Evolutionary conservation across 2,888 invertebrate species (phyloP).

Genomic region (Ormyrus nitidulus): DNA sequence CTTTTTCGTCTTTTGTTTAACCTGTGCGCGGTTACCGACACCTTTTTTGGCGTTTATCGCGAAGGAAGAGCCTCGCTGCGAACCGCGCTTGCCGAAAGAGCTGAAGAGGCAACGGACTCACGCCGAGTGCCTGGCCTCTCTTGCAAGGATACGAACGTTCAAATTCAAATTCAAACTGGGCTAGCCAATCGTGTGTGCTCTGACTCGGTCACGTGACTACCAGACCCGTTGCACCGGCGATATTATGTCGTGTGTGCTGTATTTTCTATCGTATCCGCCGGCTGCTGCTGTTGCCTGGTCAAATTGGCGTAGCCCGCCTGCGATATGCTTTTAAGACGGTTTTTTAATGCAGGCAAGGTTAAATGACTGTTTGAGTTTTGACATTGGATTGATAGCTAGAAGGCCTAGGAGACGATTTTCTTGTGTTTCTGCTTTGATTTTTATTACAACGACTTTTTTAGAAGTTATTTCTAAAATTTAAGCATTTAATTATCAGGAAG

Average conservation of each 20-base stretch:
- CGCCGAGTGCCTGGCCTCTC: not conserved
- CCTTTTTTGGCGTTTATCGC: not conserved
- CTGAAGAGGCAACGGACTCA: constrained; percentile 23
- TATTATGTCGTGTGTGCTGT: not conserved
- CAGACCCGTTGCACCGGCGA: not conserved
- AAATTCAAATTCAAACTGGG: constrained; percentile 36
- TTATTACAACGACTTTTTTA: too few relatives aligned
- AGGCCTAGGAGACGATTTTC: not conserved
- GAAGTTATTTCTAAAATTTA: not conserved
- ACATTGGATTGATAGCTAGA: not conserved
- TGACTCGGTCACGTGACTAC: constrained; percentile 26
- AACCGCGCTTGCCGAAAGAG: not conserved
- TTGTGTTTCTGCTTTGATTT: not conserved
- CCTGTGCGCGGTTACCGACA: not conserved
- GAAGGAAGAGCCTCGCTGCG: not conserved
- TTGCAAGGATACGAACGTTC: constrained; percentile 19
- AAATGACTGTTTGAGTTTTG: too few relatives aligned
- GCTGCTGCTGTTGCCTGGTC: not conserved
- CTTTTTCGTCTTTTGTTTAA: not conserved
- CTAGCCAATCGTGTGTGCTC: not conserved
- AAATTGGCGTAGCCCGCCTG: not conserved
- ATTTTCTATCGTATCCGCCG: too few relatives aligned
- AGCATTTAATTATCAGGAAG: not conserved
- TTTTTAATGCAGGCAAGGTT: not conserved
- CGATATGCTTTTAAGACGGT: not conserved